These are phyloP conservation scores for Argyresthia goedartella DNA, from an alignment of 2,888 invertebrate species.

Conservation along the genomic window DNA sequence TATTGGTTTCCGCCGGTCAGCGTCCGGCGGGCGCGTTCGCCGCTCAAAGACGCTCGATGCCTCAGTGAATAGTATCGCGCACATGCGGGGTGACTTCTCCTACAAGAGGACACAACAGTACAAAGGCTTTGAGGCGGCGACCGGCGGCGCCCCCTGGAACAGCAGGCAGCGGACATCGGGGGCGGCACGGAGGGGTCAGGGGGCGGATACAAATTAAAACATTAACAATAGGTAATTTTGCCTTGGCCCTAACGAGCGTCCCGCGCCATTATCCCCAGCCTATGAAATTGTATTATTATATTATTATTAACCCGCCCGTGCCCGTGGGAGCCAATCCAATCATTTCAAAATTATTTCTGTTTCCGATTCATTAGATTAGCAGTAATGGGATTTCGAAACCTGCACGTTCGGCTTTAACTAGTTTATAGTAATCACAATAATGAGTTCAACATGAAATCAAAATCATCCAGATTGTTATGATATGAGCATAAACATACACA, in stretches of 20 bases:
- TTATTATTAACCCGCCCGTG: slow-evolving; percentile 31
- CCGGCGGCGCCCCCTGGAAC: slow-evolving; percentile 2
- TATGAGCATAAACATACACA: no score
- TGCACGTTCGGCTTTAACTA: no score
- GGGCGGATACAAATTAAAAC: slow-evolving; percentile 59
- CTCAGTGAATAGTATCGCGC: no score
- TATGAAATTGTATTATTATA: slow-evolving; percentile 51
- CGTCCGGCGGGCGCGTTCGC: no score
- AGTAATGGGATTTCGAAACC: no score
- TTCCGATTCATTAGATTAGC: not conserved
- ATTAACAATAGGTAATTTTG: slow-evolving; percentile 64
- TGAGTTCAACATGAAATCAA: no score
- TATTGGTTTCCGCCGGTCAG: no score
- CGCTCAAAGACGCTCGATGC: no score
- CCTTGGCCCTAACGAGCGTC: slow-evolving; percentile 52
- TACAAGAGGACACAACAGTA: slow-evolving; percentile 7
- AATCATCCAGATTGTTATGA: no score
- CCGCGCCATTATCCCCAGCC: slow-evolving; percentile 52
- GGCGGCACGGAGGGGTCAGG: not conserved
- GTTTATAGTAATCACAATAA: no score
- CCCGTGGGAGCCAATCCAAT: slow-evolving; percentile 2
- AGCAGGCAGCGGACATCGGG: not conserved
- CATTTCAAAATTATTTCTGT: slow-evolving; percentile 1
- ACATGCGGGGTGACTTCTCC: slow-evolving; percentile 6
- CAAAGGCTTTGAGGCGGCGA: slow-evolving; percentile 11